Base-by-base conservation (phyloP, 2,888 invertebrate genomes). In the Dicyrtomina minuta region DNA sequence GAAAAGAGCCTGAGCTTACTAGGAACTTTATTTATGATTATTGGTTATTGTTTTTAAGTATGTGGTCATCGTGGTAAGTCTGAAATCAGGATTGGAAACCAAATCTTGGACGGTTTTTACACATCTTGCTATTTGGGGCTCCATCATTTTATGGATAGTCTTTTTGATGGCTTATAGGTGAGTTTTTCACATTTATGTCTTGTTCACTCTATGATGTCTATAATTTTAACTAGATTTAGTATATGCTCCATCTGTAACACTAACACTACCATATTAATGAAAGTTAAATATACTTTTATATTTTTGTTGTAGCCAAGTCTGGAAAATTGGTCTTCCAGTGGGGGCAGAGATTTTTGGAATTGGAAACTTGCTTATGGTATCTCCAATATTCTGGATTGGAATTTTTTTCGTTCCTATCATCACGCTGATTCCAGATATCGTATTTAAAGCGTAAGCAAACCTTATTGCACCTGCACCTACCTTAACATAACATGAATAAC, bases 21-120 rank as follows among this genome's bases (percentile, higher is more conserved):
- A n/a, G n/a, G n/a, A n/a, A n/a, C n/a, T n/a, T n/a, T n/a, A n/a
- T n/a, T n/a, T n/a, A n/a, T n/a, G n/a, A n/a, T n/a, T n/a, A n/a
- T n/a, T n/a, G n/a, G n/a, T n/a, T n/a, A n/a, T n/a, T n/a, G n/a
- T n/a, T n/a, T n/a, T n/a, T n/a, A n/a, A 93, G 96, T 97, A 93
- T 85, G 96, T 97, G 75, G 95, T 99, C 78, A 89, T 96, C 74
- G 94, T 96, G n/a, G 99, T 99, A 69, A 97, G 97, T 83, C 85
- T 96, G 79, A 99, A 99, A 86, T 96, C 98, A 71, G 96, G 98
- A n/a, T 87, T 99, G 78, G 91, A 94, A 74, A 94, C 92, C 65
- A 91, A 92, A 82, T 92, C 96, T 15, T 97, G 97, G 97, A 96
- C 95, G 49, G 91, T 91, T 89, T 87, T 96, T 65, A 95, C 96